Conservation (phyloP, 2,797 vertebrate species). For the Knipowitschia caucasica region DNA sequence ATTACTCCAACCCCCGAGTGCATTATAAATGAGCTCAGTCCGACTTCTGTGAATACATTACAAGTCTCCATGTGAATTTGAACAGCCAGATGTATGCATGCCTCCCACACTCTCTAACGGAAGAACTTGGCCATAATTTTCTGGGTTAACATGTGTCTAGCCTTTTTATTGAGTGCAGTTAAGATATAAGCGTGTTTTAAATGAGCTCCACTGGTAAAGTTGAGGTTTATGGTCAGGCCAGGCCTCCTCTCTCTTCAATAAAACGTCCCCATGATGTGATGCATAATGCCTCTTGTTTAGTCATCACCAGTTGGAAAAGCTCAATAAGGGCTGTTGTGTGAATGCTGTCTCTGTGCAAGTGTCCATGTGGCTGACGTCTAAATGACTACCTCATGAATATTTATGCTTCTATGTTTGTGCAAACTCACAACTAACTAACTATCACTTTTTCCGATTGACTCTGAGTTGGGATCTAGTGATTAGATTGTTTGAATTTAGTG, state of each 20-base stretch:
- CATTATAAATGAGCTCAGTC: conserved; percentile 20
- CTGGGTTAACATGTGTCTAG: conserved; percentile 27
- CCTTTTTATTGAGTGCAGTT: conserved; percentile 33
- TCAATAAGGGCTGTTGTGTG: conserved; percentile 39
- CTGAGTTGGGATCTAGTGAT: too few species aligned
- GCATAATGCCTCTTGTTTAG: conserved; percentile 34
- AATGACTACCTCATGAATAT: conserved; percentile 2
- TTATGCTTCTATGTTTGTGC: conserved; percentile 4
- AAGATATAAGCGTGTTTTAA: conserved; percentile 26
- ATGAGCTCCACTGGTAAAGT: conserved; percentile 18
- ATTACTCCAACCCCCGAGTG: conserved; percentile 9
- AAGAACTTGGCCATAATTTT: conserved; percentile 32
- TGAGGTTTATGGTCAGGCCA: conserved; percentile 44
- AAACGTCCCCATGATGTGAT: conserved; percentile 32
- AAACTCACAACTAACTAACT: background rate
- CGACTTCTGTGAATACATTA: conserved; percentile 21
- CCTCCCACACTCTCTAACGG: conserved; percentile 23
- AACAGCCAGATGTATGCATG: background rate
- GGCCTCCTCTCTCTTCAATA: conserved; percentile 8
- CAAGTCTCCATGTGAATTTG: conserved; percentile 5
- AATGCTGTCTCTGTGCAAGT: conserved; percentile 9
- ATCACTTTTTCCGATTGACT: background rate
- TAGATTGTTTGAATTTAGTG: too few species aligned
- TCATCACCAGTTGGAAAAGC: conserved; percentile 42
- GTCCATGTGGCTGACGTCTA: conserved; percentile 27